Evolutionary conservation across 2,888 invertebrate genomes (phyloP).

Genomic region (Sphecodes monilicornis): DNA sequence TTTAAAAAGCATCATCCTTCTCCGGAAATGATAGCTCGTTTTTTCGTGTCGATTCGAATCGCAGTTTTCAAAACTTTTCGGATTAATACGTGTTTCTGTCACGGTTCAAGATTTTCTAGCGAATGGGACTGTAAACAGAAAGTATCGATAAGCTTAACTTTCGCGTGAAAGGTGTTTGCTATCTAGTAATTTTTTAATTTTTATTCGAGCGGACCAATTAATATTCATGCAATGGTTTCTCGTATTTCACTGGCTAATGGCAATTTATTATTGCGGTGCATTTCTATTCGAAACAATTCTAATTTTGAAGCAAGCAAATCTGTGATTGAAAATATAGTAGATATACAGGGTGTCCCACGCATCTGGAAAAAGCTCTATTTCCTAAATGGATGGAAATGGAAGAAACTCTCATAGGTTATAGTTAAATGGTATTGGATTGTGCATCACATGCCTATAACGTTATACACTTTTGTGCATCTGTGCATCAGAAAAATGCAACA

Average conservation of each 20-base stretch:
- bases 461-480: no score
- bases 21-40: background rate
- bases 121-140: slow-evolving; percentile 32
- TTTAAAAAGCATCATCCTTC: background rate
- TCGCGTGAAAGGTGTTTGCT: background rate
- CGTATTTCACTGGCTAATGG: background rate
- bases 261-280: background rate
- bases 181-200: background rate
- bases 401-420: no score
- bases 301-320: background rate
- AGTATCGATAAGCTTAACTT: slow-evolving; percentile 2
- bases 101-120: background rate
- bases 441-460: no score
- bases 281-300: background rate
- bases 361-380: no score
- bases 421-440: no score
- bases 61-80: background rate
- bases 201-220: background rate
- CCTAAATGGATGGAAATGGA: no score
- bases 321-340: background rate
- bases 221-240: background rate
- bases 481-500: no score
- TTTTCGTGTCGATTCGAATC: background rate
- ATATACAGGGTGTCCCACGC: no score
- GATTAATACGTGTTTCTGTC: background rate